Percentiles rank a stretch among this genome's conserved stretches.
Evolutionary conservation across 2,888 invertebrate genomes (phyloP).

Genomic region (Tipula vernalis): DNA sequence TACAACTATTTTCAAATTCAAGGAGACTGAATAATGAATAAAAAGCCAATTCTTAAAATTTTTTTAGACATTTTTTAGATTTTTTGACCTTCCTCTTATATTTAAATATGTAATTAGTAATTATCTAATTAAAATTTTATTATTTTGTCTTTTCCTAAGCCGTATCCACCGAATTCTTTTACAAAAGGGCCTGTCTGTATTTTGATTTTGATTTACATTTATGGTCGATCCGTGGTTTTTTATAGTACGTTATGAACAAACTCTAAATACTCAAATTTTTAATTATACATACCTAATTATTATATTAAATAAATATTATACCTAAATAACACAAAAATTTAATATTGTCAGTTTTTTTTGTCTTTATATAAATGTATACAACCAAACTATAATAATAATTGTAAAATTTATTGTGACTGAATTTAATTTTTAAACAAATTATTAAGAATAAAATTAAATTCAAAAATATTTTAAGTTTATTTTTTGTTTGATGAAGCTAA

Average conservation of each 20-base stretch:
- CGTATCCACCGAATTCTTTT: background rate
- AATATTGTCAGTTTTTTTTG: background rate
- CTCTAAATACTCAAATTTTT: background rate
- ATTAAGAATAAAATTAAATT: background rate
- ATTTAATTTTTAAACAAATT: background rate
- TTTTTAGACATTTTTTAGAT: background rate
- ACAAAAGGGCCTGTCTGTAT: background rate
- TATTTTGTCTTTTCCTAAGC: background rate
- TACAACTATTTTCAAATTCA: background rate
- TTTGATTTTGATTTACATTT: background rate
- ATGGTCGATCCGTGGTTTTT: background rate
- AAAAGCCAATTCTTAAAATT: background rate
- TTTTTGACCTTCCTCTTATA: background rate
- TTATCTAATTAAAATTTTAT: background rate
- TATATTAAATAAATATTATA: background rate
- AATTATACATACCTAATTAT: background rate
- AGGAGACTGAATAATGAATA: background rate
- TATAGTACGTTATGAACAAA: background rate
- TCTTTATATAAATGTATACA: constrained; percentile 4
- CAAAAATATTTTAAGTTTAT: background rate
- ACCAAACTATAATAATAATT: background rate
- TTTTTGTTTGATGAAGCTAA: too few relatives aligned
- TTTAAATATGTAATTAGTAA: background rate
- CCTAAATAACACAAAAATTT: background rate
- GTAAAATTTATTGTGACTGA: background rate